phyloP scores from a whole-genome alignment of 37 sponge, comb jelly and placozoan genomes.

The Spongilla lacustris region DNA sequence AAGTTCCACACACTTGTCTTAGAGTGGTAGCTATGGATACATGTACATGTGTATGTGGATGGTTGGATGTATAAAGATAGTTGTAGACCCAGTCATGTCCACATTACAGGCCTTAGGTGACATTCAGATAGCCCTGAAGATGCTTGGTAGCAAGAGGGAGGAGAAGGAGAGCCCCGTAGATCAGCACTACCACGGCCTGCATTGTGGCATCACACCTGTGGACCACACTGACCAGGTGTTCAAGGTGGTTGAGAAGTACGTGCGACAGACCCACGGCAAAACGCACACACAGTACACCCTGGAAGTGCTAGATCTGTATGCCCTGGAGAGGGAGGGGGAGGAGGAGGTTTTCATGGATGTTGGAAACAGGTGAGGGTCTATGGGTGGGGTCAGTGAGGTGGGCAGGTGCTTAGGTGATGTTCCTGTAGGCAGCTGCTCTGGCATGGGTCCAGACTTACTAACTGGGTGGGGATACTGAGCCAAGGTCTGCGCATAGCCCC shows the following conservation, averaged over 20 bases:
- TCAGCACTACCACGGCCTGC: conserved; percentile 69
- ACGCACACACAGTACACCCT: conserved; percentile 85
- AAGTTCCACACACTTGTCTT: too few relatives aligned
- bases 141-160: conserved; percentile 38
- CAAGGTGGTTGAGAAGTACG: conserved; percentile 79
- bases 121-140: conserved; percentile 87
- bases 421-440: conserved; percentile 89
- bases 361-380: conserved; percentile 78
- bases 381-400: too few relatives aligned
- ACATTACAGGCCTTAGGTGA: conserved; percentile 77
- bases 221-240: conserved; percentile 45
- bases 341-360: conserved; percentile 74
- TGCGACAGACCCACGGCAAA: conserved; percentile 85
- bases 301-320: conserved; percentile 79
- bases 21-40: too few relatives aligned
- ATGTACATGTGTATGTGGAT: not conserved
- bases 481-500: conserved; percentile 96
- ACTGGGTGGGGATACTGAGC: conserved; percentile 98
- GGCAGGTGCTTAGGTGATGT: too few relatives aligned
- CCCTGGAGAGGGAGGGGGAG: conserved; percentile 70
- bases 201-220: conserved; percentile 70
- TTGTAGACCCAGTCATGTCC: too few relatives aligned
- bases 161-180: conserved; percentile 67
- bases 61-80: too few relatives aligned
- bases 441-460: conserved; percentile 97